phyloP scores from a whole-genome alignment of 2,888 invertebrate species.

The Rosalia funebris region DNA sequence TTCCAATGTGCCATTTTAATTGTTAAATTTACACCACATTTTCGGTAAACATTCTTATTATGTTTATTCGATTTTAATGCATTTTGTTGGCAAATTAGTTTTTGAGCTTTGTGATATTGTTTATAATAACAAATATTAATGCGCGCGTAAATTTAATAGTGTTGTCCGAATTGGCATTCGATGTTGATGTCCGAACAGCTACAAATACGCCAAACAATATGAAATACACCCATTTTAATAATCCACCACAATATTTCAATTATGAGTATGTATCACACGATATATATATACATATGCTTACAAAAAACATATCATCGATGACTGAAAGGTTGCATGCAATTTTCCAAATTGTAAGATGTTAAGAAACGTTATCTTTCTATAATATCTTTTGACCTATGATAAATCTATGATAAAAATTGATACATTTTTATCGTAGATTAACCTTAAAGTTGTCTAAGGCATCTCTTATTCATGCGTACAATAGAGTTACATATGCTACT shows the following conservation, averaged over 20 bases:
- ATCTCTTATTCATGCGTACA: no score
- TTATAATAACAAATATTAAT: neutral
- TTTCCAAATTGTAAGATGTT: no score
- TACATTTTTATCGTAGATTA: no score
- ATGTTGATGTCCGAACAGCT: neutral
- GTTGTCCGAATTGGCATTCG: neutral
- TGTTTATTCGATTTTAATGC: neutral
- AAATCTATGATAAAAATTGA: no score
- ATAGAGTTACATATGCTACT: no score
- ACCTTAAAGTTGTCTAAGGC: no score
- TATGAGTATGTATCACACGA: no score
- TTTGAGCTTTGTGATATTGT: neutral
- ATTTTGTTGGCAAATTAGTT: neutral
- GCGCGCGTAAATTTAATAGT: constrained; percentile 5
- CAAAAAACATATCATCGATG: no score
- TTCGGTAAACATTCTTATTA: constrained; percentile 5
- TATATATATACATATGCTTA: no score
- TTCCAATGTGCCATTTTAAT: neutral
- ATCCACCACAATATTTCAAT: neutral
- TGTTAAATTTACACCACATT: neutral
- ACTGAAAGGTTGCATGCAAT: no score
- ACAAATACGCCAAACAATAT: neutral
- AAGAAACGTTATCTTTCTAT: no score
- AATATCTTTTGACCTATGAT: no score
- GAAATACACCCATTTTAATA: neutral